phyloP scores from a whole-genome alignment of 2,797 vertebrate species.

The Gymnothorax javanicus region DNA sequence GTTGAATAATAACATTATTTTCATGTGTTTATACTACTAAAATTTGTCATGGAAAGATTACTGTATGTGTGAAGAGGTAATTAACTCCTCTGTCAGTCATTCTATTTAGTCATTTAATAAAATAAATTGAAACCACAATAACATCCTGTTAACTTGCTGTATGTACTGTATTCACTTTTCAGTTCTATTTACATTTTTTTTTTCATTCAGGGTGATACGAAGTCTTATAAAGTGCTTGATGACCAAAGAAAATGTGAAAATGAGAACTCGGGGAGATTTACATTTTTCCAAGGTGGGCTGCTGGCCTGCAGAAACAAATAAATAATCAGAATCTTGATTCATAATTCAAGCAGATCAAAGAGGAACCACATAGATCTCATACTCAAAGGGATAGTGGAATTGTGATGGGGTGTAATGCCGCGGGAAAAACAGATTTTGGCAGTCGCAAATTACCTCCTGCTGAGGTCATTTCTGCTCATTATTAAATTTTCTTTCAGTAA shows the following conservation, averaged over 20 bases:
- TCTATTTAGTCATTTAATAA: constrained; percentile 59
- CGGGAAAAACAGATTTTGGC: constrained; percentile 11
- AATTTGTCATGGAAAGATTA: background rate
- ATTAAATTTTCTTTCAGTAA: constrained; percentile 35
- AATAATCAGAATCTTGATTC: constrained; percentile 61
- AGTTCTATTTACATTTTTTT: constrained; percentile 55
- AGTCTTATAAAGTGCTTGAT: constrained; percentile 56
- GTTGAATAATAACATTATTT: background rate
- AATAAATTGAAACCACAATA: constrained; percentile 66
- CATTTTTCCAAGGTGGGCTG: background rate
- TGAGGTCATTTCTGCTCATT: constrained; percentile 39
- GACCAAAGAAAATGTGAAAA: constrained; percentile 51
- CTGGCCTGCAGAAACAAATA: constrained; percentile 61
- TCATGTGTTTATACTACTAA: background rate
- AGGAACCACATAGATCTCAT: background rate
- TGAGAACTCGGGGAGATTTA: constrained; percentile 60
- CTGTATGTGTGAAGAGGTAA: too few relatives aligned
- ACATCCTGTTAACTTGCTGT: constrained; percentile 68
- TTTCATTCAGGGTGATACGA: constrained; percentile 42
- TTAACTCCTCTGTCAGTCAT: constrained; percentile 5
- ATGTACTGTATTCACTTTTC: constrained; percentile 54
- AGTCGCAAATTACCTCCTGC: constrained; percentile 31
- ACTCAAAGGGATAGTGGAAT: background rate
- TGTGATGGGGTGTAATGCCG: background rate
- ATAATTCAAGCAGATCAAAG: background rate